Conservation (phyloP, 2,888 invertebrate species). For the Callosobruchus maculatus region DNA sequence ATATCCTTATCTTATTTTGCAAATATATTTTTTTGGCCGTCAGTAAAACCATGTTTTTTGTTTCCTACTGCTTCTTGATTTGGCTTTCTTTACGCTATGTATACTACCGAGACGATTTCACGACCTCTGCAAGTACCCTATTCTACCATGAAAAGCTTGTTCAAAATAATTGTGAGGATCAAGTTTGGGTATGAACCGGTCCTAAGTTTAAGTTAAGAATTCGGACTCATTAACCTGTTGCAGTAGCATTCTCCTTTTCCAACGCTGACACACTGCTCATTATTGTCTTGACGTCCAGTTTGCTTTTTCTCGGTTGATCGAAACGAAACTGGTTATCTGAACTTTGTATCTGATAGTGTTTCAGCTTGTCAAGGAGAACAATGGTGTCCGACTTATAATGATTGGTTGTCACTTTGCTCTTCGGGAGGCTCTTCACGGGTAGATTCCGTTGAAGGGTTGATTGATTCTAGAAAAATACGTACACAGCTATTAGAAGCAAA, state of each 20-base stretch:
- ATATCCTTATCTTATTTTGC: too few species aligned
- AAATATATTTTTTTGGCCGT: too few species aligned
- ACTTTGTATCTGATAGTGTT: neutral
- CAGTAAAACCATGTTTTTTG: too few species aligned
- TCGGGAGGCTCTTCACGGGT: neutral
- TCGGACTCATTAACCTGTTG: neutral
- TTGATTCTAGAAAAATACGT: neutral
- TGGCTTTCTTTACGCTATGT: too few species aligned
- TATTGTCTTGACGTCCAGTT: neutral
- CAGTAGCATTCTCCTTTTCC: neutral
- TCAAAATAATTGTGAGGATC: too few species aligned
- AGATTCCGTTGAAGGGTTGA: neutral
- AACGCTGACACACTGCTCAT: neutral
- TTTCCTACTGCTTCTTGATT: too few species aligned
- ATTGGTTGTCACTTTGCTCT: neutral
- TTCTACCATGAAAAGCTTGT: too few species aligned
- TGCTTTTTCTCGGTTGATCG: conserved; percentile 3
- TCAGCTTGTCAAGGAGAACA: neutral
- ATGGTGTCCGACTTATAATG: neutral
- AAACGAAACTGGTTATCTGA: neutral
- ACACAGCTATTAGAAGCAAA: too few species aligned
- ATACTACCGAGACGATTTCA: too few species aligned
- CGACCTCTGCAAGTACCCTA: too few species aligned
- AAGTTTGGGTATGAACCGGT: too few species aligned
- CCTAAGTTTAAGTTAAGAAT: too few species aligned